phyloP scores from a whole-genome alignment of 1,140 invertebrate species.

The Dolichoris vasculosae region DNA sequence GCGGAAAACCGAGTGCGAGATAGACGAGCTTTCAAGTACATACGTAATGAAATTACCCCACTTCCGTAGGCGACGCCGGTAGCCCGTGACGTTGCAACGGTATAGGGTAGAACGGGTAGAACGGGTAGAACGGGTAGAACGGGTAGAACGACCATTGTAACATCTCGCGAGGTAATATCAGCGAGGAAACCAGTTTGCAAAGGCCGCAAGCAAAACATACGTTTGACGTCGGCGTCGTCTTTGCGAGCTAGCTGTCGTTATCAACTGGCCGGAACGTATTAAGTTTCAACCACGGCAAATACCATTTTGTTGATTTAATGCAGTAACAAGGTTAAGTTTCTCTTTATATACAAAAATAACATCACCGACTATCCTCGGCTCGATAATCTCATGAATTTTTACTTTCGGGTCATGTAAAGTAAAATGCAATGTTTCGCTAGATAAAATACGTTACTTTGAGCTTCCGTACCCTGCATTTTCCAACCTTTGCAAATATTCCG shows the following conservation, averaged over 20 bases:
- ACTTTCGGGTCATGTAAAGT: not conserved
- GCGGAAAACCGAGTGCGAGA: not conserved
- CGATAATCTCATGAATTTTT: not conserved
- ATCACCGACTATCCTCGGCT: not conserved
- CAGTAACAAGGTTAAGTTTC: not conserved
- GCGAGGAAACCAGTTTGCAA: slow-evolving; percentile 37
- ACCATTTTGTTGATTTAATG: slow-evolving; percentile 30
- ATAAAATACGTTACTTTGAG: not conserved
- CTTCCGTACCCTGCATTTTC: not conserved
- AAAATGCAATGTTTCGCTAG: not conserved
- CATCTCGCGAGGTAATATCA: not conserved
- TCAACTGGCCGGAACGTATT: not conserved
- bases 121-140: too few species aligned
- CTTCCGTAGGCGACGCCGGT: slow-evolving; percentile 12
- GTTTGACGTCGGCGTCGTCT: not conserved
- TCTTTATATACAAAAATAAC: not conserved
- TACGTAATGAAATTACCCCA: slow-evolving; percentile 46
- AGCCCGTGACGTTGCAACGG: not conserved
- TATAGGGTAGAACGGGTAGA: not conserved
- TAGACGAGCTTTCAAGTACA: slow-evolving; percentile 44
- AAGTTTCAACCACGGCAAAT: slow-evolving; percentile 21
- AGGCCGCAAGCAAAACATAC: slow-evolving; percentile 41
- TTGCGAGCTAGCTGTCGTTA: not conserved
- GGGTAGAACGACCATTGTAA: not conserved
- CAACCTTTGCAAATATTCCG: not conserved